Conservation (phyloP, 2,888 invertebrate genomes). For the Agrochola litura region DNA sequence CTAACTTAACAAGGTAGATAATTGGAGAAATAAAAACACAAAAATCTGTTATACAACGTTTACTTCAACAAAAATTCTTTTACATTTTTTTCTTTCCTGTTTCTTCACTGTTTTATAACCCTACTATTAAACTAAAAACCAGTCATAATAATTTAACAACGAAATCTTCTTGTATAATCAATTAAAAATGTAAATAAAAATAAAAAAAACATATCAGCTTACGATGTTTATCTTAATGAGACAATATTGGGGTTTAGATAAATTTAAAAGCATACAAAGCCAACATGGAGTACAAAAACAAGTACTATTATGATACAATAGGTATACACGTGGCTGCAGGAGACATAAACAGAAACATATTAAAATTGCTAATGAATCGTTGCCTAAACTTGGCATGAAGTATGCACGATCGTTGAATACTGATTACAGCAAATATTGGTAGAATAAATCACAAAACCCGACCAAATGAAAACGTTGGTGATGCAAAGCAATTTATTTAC, state of each 20-base stretch:
- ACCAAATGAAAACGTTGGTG: slow-evolving; percentile 61
- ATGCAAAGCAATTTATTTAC: slow-evolving; percentile 50
- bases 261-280: slow-evolving; percentile 64
- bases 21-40: slow-evolving; percentile 64
- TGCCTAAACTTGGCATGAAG: slow-evolving; percentile 84
- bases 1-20: slow-evolving; percentile 42
- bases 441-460: slow-evolving; percentile 61
- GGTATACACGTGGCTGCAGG: slow-evolving; percentile 71
- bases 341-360: slow-evolving; percentile 81
- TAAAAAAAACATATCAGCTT: slow-evolving; percentile 34
- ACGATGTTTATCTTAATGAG: slow-evolving; percentile 61
- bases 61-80: slow-evolving; percentile 47
- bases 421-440: slow-evolving; percentile 72
- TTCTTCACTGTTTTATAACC: slow-evolving; percentile 23
- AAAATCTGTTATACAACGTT: slow-evolving; percentile 54
- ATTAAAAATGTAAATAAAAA: slow-evolving; percentile 29
- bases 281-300: slow-evolving; percentile 55
- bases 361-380: slow-evolving; percentile 86
- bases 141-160: slow-evolving; percentile 10
- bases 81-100: slow-evolving; percentile 5
- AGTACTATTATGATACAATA: slow-evolving; percentile 68
- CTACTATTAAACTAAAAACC: slow-evolving; percentile 2
- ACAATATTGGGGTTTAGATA: slow-evolving; percentile 63
- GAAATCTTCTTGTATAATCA: slow-evolving; percentile 16
- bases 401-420: slow-evolving; percentile 79